phyloP scores from a whole-genome alignment of 2,797 vertebrate species.

The Labeo calbasu region DNA sequence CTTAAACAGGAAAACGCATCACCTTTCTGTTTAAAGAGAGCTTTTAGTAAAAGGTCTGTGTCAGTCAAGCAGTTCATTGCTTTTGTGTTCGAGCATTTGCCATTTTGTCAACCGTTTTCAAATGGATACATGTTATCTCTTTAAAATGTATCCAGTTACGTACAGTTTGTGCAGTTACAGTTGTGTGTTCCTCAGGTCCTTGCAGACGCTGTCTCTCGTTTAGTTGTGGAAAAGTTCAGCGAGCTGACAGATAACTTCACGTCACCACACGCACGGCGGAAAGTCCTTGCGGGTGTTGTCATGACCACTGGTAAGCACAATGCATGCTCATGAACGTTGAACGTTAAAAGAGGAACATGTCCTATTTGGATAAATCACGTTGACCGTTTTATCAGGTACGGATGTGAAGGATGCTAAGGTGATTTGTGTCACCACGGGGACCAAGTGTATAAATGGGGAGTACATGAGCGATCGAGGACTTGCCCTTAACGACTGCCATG shows the following conservation, averaged over 20 bases:
- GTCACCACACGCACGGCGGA: conserved; percentile 86
- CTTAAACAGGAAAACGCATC: conserved; percentile 62
- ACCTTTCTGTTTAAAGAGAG: conserved; percentile 22
- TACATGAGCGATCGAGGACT: conserved; percentile 90
- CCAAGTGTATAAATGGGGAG: conserved; percentile 89
- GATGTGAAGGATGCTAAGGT: conserved; percentile 88
- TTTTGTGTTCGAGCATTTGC: background rate
- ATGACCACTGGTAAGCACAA: conserved; percentile 85
- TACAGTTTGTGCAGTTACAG: conserved; percentile 19
- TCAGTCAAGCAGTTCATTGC: conserved; percentile 16
- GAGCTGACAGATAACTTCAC: conserved; percentile 88
- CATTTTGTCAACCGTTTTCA: background rate
- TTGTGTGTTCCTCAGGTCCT: conserved; percentile 77
- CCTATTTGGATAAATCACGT: background rate
- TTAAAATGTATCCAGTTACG: background rate
- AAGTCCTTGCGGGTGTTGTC: conserved; percentile 87
- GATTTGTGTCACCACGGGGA: conserved; percentile 87
- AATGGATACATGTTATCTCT: background rate
- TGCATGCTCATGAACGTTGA: background rate
- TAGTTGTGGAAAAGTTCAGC: conserved; percentile 88
- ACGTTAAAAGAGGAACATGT: background rate
- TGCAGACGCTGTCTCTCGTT: conserved; percentile 84
- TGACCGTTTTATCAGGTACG: conserved; percentile 71
- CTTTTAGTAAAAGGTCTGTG: background rate
- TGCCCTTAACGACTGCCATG: conserved; percentile 87